Conservation (phyloP, 2,113 vertebrate genomes). For the Todiramphus chloris region DNA sequence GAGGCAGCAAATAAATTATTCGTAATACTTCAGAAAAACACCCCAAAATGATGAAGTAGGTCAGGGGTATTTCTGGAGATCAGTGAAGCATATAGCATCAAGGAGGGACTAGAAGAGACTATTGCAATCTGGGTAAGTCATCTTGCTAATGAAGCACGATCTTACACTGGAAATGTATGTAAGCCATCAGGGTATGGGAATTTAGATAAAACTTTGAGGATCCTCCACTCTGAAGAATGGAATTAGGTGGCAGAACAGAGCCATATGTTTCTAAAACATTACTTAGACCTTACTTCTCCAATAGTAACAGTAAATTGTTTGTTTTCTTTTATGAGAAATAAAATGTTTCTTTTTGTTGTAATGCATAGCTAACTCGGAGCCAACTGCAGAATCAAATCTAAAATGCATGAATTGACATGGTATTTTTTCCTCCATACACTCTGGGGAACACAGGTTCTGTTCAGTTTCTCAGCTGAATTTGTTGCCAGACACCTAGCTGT, state of each 20-base stretch:
- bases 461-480: background rate
- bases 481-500: background rate
- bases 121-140: background rate
- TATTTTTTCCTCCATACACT: background rate
- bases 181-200: background rate
- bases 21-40: background rate
- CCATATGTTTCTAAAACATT: background rate
- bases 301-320: background rate
- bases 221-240: background rate
- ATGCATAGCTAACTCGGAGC: background rate
- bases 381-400: background rate
- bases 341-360: background rate
- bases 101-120: background rate
- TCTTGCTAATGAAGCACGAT: background rate
- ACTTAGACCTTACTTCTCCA: background rate
- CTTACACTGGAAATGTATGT: background rate
- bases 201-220: background rate
- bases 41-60: background rate
- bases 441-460: background rate
- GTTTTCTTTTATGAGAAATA: background rate
- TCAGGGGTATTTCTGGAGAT: background rate
- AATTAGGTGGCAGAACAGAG: background rate
- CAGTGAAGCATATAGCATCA: background rate
- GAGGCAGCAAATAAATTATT: background rate
- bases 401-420: background rate